phyloP scores from a whole-genome alignment of 30 jellyfish, hydroid and myxozoan species.

The Turritopsis dohrnii region DNA sequence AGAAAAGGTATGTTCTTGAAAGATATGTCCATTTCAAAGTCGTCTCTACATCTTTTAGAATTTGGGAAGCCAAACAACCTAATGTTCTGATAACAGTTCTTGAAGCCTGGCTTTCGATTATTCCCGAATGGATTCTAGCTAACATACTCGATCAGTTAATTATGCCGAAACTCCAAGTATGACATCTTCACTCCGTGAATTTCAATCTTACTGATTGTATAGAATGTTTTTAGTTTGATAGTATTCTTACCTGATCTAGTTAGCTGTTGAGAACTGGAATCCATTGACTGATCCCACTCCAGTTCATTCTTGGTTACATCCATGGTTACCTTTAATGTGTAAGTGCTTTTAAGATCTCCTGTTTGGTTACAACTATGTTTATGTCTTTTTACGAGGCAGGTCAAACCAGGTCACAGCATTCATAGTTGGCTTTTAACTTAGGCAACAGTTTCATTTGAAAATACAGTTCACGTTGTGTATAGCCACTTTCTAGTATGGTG shows the following conservation, averaged over 20 bases:
- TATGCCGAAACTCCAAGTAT: slow-evolving; percentile 78
- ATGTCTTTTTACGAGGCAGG: neutral
- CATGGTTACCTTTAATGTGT: slow-evolving; percentile 99
- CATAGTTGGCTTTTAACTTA: no score
- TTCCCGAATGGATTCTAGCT: slow-evolving; percentile 95
- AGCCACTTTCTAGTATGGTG: no score
- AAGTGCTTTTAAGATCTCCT: neutral
- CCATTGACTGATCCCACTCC: slow-evolving; percentile 91
- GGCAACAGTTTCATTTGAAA: no score
- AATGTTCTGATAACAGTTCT: slow-evolving; percentile 63
- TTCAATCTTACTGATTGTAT: neutral
- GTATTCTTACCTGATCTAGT: slow-evolving; percentile 42
- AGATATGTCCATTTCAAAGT: neutral
- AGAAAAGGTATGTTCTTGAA: no score
- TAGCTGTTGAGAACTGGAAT: slow-evolving; percentile 85
- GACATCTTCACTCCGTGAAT: neutral
- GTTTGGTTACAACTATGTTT: neutral
- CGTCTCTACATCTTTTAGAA: slow-evolving; percentile 58
- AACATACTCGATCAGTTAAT: slow-evolving; percentile 86
- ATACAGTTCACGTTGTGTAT: no score
- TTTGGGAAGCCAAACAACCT: slow-evolving; percentile 88
- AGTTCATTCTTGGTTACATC: slow-evolving; percentile 95
- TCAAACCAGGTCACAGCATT: no score
- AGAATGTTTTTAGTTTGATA: neutral
- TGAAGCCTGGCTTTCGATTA: slow-evolving; percentile 80